phyloP scores from a whole-genome alignment of 1,140 invertebrate species.

The Harpegnathos saltator region DNA sequence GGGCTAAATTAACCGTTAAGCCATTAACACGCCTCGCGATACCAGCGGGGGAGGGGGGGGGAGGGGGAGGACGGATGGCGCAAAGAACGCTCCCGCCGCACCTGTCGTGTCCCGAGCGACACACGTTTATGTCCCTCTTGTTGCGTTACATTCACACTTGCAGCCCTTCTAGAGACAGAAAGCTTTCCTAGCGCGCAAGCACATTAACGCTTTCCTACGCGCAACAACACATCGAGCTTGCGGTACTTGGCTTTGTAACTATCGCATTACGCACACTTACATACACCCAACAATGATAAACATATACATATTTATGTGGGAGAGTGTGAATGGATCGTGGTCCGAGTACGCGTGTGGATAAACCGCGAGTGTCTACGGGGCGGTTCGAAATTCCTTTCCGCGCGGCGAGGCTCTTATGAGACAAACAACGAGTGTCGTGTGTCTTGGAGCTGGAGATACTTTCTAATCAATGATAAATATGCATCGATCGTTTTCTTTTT shows the following conservation, averaged over 20 bases:
- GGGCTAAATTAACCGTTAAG: conserved; percentile 12
- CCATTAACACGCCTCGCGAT: conserved; percentile 3
- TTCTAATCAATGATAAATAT: conserved; percentile 23
- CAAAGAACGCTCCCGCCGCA: conserved; percentile 32
- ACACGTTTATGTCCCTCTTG: conserved; percentile 50
- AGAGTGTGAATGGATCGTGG: conserved; percentile 51
- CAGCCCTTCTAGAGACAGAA: conserved; percentile 70
- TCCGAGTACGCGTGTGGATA: conserved; percentile 26
- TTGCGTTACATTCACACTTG: conserved; percentile 64
- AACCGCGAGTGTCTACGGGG: conserved; percentile 51
- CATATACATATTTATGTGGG: conserved; percentile 66
- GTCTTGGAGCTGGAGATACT: neutral
- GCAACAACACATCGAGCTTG: conserved; percentile 72
- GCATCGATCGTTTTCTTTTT: neutral
- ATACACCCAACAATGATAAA: conserved; percentile 67
- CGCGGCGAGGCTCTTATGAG: neutral
- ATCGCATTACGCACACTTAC: conserved; percentile 71
- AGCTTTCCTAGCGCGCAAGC: conserved; percentile 74
- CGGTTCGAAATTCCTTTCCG: conserved; percentile 37
- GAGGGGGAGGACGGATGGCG: too few species aligned
- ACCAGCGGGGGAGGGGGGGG: neutral
- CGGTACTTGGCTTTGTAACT: conserved; percentile 63
- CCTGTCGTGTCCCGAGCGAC: conserved; percentile 48
- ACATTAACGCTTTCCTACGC: conserved; percentile 74
- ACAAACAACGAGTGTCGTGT: neutral